Evolutionary conservation across 1,140 invertebrate genomes (phyloP), one percentile per base, ranked within the genome.

Genomic region (Diplogasteroides magnus): DNA sequence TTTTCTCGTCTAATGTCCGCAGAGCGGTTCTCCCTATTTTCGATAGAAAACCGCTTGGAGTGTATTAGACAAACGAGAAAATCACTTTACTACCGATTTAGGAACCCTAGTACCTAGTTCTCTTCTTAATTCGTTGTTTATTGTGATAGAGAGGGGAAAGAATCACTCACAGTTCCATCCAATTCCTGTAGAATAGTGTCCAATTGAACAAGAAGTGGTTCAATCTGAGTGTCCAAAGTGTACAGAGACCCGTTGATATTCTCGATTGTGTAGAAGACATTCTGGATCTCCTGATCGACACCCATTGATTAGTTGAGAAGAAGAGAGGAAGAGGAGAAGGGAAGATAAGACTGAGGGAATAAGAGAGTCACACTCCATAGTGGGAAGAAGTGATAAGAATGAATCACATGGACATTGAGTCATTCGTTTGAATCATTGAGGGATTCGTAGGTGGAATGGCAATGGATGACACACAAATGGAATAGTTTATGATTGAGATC

Each of bases 271-370:
- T 68, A 61, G 61, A 61, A 68, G 60, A 68, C 55, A 25, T 68
- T 68, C 27, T 68, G 31, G 23, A 68, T 31, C 55, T 68, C 67
- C 56, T 68, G 55, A 29, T 68, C 67, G 25, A 59, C 67, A n/a
- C 67, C 67, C 67, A 68, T 68, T 3, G n/a, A n/a, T 61, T 37
- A 23, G 31, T 11, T 23, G 29, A 32, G 15, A 65, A 2, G 13
- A 65, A 25, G 57, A 58, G 26, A 67, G 57, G 28, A 29, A 60
- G 65, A 59, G 27, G 56, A 28, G 31, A 59, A 32, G 32, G 65
- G 65, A 55, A 31, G 59, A 29, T 2, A 31, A 29, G 14, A 64
- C n/a, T 19, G 31, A n/a, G 19, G 25, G 23, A 32, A 64, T 19
- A 37, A 37, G 23, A 14, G 32, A 48, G 19, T 6, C 6, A 48